phyloP scores from a whole-genome alignment of 92 coral and sea anemone genomes.

The Parazoanthus atlanticus region DNA sequence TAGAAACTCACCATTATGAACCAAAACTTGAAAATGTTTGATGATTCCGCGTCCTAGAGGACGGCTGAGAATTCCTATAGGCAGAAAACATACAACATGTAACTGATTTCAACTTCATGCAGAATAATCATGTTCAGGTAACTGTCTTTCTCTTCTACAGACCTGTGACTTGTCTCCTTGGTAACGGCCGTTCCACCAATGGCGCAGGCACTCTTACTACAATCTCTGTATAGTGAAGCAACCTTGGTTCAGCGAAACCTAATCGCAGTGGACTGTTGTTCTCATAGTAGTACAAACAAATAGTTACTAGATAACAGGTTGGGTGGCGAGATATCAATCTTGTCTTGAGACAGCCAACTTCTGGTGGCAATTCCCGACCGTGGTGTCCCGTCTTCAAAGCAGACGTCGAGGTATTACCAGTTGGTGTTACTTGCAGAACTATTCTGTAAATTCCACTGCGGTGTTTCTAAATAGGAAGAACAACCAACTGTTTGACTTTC shows the following conservation, averaged over 20 bases:
- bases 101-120: background rate
- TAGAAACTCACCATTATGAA: conserved; percentile 3
- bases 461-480: background rate
- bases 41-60: background rate
- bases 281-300: conserved; percentile 14
- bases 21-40: background rate
- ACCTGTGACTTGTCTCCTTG: conserved; percentile 19
- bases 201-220: background rate
- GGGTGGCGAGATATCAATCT: background rate
- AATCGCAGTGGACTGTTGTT: background rate
- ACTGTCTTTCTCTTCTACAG: background rate
- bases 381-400: background rate
- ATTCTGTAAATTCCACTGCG: background rate
- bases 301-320: background rate
- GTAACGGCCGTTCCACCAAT: background rate
- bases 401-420: background rate
- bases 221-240: background rate
- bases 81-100: background rate
- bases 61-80: background rate
- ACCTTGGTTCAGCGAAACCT: background rate
- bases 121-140: background rate
- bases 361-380: background rate
- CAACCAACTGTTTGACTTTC: background rate
- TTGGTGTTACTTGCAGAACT: background rate
- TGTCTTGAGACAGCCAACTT: conserved; percentile 5